These are phyloP conservation scores for Halcyon badia DNA, from an alignment of 2,797 vertebrate species.

Conservation along the genomic window DNA sequence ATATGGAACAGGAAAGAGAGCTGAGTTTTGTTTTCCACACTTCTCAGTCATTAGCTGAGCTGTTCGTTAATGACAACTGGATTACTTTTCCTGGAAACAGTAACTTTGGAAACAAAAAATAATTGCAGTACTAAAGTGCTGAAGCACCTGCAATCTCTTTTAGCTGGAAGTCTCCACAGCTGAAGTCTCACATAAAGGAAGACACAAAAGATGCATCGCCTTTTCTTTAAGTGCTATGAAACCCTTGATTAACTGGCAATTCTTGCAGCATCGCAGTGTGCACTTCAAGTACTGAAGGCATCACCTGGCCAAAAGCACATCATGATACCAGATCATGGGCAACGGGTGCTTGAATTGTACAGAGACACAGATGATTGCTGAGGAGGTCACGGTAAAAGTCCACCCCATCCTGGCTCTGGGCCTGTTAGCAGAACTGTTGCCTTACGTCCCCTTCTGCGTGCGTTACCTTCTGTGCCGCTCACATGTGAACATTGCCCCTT, in stretches of 20 bases:
- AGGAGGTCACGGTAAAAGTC: neutral
- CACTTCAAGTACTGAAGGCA: neutral
- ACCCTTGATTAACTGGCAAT: neutral
- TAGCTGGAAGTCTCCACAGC: neutral
- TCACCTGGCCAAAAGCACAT: neutral
- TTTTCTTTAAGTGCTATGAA: neutral
- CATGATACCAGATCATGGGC: neutral
- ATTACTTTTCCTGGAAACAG: slow-evolving; percentile 6
- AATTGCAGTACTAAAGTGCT: neutral
- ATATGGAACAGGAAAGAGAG: neutral
- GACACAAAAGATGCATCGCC: neutral
- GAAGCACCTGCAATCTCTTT: neutral
- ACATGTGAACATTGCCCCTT: neutral
- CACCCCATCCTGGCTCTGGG: fast-evolving
- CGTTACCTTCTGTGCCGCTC: fast-evolving
- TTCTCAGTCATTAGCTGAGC: slow-evolving; percentile 29
- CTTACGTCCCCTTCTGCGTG: fast-evolving
- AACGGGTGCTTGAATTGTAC: neutral
- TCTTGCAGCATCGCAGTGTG: neutral
- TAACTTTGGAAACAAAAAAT: slow-evolving; percentile 18
- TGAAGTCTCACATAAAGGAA: neutral
- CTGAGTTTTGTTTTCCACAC: neutral
- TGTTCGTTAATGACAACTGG: neutral
- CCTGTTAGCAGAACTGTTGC: neutral
- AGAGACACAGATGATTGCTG: fast-evolving